A percentile compares a stretch with the other conserved stretches of the same genome.
phyloP scores from a whole-genome alignment of 2,888 invertebrate genomes.

The Tipula vernalis region DNA sequence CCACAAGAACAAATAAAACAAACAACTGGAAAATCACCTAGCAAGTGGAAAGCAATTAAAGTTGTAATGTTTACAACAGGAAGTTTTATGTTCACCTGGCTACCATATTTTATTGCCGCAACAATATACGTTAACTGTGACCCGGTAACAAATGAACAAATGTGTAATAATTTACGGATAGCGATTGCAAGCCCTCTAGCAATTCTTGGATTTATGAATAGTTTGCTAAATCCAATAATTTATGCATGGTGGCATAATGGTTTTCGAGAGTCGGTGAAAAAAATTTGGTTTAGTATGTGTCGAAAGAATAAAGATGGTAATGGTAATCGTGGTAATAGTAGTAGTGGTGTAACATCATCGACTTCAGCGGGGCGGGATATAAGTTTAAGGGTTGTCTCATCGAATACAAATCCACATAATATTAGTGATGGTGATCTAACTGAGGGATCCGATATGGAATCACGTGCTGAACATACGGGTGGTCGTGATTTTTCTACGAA shows the following conservation, averaged over 20 bases:
- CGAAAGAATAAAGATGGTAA: background rate
- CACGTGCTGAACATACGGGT: background rate
- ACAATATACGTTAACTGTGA: slow-evolving; percentile 43
- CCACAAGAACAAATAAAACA: slow-evolving; percentile 15
- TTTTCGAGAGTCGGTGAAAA: slow-evolving; percentile 35
- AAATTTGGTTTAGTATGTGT: slow-evolving; percentile 14
- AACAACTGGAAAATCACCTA: slow-evolving; percentile 30
- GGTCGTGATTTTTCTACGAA: background rate
- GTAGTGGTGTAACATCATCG: background rate
- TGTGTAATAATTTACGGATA: slow-evolving; percentile 38
- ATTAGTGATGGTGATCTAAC: background rate
- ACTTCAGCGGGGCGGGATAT: background rate
- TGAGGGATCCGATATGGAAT: background rate
- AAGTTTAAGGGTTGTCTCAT: background rate
- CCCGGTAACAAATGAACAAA: slow-evolving; percentile 34
- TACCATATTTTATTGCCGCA: slow-evolving; percentile 46
- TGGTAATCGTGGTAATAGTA: background rate
- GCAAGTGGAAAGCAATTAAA: slow-evolving; percentile 48
- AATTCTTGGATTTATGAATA: slow-evolving; percentile 46
- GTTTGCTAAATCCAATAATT: slow-evolving; percentile 49
- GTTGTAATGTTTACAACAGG: slow-evolving; percentile 48
- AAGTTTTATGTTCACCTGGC: slow-evolving; percentile 48
- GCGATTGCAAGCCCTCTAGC: slow-evolving; percentile 46
- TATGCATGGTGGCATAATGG: slow-evolving; percentile 62
- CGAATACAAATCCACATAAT: background rate